A percentile compares a stretch with the other conserved stretches of the same genome.
Conservation (phyloP, 1,140 invertebrate species). For the Portunus trituberculatus region DNA sequence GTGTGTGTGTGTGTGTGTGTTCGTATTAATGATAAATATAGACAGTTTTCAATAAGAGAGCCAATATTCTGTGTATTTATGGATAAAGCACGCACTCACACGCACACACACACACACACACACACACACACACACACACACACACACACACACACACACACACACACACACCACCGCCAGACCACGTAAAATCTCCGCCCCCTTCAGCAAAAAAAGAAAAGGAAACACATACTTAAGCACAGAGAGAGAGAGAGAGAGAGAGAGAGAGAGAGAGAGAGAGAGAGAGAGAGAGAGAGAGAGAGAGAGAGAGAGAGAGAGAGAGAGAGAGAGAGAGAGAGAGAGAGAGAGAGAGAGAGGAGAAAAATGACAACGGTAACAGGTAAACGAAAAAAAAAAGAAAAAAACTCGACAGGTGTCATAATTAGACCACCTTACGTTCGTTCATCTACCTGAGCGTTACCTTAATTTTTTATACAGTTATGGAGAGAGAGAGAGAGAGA, state of each 20-base stretch:
- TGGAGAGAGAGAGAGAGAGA: too few species aligned
- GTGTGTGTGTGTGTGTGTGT: slow-evolving; percentile 39
- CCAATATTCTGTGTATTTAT: not conserved
- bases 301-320: not conserved
- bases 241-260: too few species aligned
- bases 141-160: slow-evolving; percentile 46
- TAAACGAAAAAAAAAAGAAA: not conserved
- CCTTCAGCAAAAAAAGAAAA: too few species aligned
- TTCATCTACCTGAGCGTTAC: not conserved
- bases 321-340: slow-evolving; percentile 9
- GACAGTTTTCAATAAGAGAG: not conserved
- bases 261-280: too few species aligned
- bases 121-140: slow-evolving; percentile 8
- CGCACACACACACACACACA: too few species aligned
- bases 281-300: too few species aligned
- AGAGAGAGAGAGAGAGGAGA: slow-evolving; percentile 12
- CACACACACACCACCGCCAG: not conserved
- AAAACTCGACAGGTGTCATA: not conserved
- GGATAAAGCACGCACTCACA: not conserved
- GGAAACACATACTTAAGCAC: too few species aligned
- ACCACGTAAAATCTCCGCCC: not conserved
- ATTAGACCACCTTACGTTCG: not conserved
- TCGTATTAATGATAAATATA: not conserved
- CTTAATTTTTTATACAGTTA: not conserved
- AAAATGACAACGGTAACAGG: not conserved